phyloP scores from a whole-genome alignment of 92 coral and sea anemone genomes.

The Diadumene lineata region DNA sequence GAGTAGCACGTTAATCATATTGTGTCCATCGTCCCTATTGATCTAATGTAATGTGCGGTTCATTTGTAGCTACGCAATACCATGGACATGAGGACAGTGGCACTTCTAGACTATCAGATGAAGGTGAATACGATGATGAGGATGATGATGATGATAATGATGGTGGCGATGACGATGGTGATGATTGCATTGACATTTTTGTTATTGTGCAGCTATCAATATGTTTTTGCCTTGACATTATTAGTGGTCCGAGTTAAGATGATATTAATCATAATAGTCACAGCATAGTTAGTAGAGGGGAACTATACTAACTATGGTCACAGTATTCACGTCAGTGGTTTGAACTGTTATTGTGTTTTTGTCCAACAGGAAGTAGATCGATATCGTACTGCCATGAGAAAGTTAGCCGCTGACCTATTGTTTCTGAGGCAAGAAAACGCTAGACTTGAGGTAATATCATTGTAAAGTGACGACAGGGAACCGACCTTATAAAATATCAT shows the following conservation, averaged over 20 bases:
- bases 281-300: neutral
- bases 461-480: no score
- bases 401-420: slow-evolving; percentile 87
- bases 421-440: slow-evolving; percentile 82
- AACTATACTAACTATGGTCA: no score
- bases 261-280: neutral
- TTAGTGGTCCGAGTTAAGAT: no score
- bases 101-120: slow-evolving; percentile 80
- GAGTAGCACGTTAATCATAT: no score
- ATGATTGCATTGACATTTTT: neutral
- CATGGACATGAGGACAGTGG: slow-evolving; percentile 65
- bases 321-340: no score
- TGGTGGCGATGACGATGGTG: neutral
- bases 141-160: neutral
- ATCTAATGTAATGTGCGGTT: neutral
- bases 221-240: no score
- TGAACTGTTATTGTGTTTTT: neutral
- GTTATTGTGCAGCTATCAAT: neutral
- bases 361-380: slow-evolving; percentile 85
- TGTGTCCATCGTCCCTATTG: no score
- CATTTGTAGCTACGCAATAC: slow-evolving; percentile 60
- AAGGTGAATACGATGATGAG: slow-evolving; percentile 37
- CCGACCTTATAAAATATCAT: no score
- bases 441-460: slow-evolving; percentile 72
- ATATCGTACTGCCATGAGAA: slow-evolving; percentile 93